These are phyloP conservation scores for Thamnaconus septentrionalis DNA, from an alignment of 2,113 vertebrate species.

Conservation along the genomic window DNA sequence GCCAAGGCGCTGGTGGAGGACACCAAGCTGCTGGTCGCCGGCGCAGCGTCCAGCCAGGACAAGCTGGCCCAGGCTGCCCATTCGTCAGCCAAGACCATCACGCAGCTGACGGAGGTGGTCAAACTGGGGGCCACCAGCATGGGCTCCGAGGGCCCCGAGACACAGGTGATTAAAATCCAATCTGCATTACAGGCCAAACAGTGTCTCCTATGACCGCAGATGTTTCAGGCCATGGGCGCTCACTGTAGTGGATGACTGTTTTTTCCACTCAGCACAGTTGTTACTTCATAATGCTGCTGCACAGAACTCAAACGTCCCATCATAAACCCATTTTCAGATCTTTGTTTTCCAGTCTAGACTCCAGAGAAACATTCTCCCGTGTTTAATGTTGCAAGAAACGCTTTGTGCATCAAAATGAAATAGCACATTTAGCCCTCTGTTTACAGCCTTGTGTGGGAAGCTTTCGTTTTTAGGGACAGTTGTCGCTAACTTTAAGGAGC, in stretches of 20 bases:
- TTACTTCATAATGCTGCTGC: slow-evolving; percentile 13
- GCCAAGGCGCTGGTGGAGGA: slow-evolving; percentile 98
- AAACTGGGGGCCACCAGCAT: slow-evolving; percentile 94
- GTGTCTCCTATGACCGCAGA: not conserved
- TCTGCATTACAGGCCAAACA: not conserved
- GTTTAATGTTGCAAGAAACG: too few relatives aligned
- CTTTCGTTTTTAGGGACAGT: too few relatives aligned
- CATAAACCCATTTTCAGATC: not conserved
- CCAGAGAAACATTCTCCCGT: too few relatives aligned
- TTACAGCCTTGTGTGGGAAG: too few relatives aligned
- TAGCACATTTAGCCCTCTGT: too few relatives aligned
- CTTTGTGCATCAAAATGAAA: too few relatives aligned
- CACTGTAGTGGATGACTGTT: not conserved
- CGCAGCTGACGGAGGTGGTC: slow-evolving; percentile 95
- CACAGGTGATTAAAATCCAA: slow-evolving; percentile 80
- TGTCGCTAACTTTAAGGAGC: too few relatives aligned
- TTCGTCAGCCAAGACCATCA: slow-evolving; percentile 96
- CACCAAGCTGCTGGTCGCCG: slow-evolving; percentile 94
- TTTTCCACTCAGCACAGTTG: slow-evolving; percentile 6
- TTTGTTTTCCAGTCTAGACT: too few relatives aligned
- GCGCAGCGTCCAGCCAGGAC: slow-evolving; percentile 94
- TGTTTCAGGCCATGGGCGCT: slow-evolving; percentile 10
- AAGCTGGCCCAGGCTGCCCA: slow-evolving; percentile 95
- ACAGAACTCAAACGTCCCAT: not conserved
- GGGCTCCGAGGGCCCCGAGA: slow-evolving; percentile 94